A percentile compares a stretch with the other conserved stretches of the same genome.
Conservation (phyloP, 2,113 vertebrate species). For the Poeciliopsis occidentalis region DNA sequence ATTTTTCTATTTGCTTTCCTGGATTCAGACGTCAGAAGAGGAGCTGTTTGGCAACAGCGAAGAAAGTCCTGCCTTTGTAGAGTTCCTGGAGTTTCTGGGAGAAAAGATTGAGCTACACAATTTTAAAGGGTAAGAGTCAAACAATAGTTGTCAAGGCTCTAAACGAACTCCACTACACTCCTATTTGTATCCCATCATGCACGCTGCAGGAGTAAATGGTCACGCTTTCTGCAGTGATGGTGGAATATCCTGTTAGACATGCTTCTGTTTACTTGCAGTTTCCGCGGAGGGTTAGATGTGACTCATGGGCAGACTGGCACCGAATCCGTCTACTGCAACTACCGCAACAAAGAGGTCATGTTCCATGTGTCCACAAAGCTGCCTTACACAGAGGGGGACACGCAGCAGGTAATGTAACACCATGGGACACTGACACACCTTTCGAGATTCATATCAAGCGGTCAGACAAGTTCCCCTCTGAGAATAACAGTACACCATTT, state of each 20-base stretch:
- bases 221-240: constrained; percentile 12
- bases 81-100: constrained; percentile 91
- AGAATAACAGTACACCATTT: constrained; percentile 8
- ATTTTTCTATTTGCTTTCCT: neutral
- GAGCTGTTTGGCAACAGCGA: constrained; percentile 92
- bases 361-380: constrained; percentile 98
- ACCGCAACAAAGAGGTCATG: constrained; percentile 97
- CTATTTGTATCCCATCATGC: constrained; percentile 18
- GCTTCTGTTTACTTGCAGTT: constrained; percentile 78
- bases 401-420: constrained; percentile 87
- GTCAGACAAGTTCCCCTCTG: constrained; percentile 46
- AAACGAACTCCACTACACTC: neutral
- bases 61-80: constrained; percentile 90
- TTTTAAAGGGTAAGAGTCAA: constrained; percentile 90
- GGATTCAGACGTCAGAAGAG: constrained; percentile 90
- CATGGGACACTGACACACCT: constrained; percentile 46
- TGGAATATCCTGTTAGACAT: constrained; percentile 46
- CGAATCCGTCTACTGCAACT: constrained; percentile 93
- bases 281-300: constrained; percentile 94
- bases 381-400: constrained; percentile 94
- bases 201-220: constrained; percentile 1
- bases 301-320: constrained; percentile 94
- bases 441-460: constrained; percentile 31
- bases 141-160: neutral
- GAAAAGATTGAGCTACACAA: constrained; percentile 92